Percentiles rank a stretch among this genome's conserved stretches.
Evolutionary conservation across 2,113 vertebrate species (phyloP).

Genomic region (Corydoras sp.): DNA sequence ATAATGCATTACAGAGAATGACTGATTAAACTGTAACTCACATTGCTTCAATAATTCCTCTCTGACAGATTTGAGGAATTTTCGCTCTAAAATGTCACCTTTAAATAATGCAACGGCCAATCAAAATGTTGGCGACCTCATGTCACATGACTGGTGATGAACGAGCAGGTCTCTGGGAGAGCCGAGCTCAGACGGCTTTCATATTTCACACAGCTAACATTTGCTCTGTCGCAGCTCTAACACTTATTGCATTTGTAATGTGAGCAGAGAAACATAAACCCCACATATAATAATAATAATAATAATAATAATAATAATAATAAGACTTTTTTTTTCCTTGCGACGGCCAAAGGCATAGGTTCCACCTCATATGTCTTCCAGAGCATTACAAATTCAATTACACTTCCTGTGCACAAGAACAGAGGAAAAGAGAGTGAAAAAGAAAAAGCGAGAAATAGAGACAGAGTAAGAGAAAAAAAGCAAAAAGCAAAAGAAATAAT

Average conservation of each 20-base stretch:
- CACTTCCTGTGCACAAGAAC: too few species aligned
- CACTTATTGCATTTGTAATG: conserved; percentile 36
- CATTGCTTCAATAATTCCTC: too few species aligned
- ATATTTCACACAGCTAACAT: conserved; percentile 28
- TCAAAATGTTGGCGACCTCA: conserved; percentile 7
- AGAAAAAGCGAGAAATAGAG: too few species aligned
- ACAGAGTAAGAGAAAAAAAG: too few species aligned
- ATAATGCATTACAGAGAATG: too few species aligned
- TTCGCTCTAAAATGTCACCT: conserved; percentile 13
- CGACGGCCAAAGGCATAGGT: background rate
- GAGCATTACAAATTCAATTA: too few species aligned
- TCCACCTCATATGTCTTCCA: background rate
- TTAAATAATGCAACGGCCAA: conserved; percentile 29
- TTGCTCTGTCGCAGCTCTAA: conserved; percentile 2
- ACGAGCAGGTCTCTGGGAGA: background rate
- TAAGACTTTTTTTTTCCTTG: background rate
- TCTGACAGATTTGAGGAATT: too few species aligned
- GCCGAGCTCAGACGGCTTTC: background rate
- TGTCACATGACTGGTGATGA: conserved; percentile 4
- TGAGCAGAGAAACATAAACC: conserved; percentile 17
- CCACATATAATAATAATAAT: conserved; percentile 34
- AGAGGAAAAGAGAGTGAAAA: too few species aligned
- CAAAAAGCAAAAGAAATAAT: too few species aligned
- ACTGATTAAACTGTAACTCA: too few species aligned
- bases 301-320: conserved; percentile 9